Conservation (phyloP, 2,113 vertebrate species). For the Buteo buteo region DNA sequence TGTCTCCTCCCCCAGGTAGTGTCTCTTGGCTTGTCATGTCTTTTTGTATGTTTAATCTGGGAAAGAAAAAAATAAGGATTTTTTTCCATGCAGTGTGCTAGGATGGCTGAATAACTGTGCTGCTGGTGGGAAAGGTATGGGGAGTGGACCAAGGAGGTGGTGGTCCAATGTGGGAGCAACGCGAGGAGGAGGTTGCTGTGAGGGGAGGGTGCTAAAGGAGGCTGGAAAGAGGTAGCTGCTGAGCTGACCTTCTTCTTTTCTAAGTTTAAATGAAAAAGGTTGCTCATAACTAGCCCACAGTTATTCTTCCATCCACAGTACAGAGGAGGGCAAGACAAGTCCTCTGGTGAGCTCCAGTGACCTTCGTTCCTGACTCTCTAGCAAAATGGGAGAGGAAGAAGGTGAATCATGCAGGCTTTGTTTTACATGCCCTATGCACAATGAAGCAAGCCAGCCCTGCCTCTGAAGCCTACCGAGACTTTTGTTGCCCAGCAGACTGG, state of each 20-base stretch:
- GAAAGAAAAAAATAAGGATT: background rate
- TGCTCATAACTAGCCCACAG: background rate
- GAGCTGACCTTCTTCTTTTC: background rate
- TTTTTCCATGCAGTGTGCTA: background rate
- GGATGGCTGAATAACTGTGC: background rate
- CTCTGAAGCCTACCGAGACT: background rate
- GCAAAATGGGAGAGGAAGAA: background rate
- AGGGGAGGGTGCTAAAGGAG: background rate
- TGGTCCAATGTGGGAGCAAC: background rate
- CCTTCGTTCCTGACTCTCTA: background rate
- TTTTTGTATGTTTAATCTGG: background rate
- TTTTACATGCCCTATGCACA: background rate
- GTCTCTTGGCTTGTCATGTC: background rate
- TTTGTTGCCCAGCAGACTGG: background rate
- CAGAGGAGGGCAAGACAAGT: background rate
- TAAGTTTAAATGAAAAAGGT: background rate
- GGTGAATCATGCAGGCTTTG: accelerated
- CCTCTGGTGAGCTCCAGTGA: background rate
- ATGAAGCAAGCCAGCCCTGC: accelerated
- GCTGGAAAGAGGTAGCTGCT: background rate
- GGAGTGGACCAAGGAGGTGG: background rate
- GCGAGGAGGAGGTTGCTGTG: background rate
- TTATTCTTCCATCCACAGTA: background rate
- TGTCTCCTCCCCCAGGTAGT: background rate
- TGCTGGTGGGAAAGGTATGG: background rate